A percentile compares a stretch with the other conserved stretches of the same genome.
phyloP scores from a whole-genome alignment of 2,797 vertebrate genomes.

The Tarsius wallacei region DNA sequence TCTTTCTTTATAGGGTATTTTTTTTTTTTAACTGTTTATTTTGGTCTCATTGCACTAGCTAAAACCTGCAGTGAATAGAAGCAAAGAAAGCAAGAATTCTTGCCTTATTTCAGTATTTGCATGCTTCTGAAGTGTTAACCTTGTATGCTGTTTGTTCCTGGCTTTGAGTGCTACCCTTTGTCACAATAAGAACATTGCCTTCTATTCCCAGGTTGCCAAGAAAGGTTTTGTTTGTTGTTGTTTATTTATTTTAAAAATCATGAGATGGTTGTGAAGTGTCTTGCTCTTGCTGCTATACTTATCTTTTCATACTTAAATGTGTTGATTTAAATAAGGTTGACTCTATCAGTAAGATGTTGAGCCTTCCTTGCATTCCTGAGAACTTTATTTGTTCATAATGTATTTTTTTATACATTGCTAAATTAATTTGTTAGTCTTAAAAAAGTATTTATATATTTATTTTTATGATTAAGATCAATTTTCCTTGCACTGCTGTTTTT shows the following conservation, averaged over 20 bases:
- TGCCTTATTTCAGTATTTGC: background rate
- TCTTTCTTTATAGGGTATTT: background rate
- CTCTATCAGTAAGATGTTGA: background rate
- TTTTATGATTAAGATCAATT: background rate
- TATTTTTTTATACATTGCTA: background rate
- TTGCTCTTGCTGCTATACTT: slow-evolving; percentile 5
- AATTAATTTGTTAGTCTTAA: slow-evolving; percentile 51
- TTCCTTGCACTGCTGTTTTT: slow-evolving; percentile 7
- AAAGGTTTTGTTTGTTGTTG: background rate
- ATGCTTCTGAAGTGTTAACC: slow-evolving; percentile 22
- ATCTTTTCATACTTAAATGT: slow-evolving; percentile 33
- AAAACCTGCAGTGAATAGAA: slow-evolving; percentile 13
- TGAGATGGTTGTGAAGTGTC: background rate
- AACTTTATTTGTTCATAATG: background rate
- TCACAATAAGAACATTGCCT: slow-evolving; percentile 10
- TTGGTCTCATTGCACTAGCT: background rate
- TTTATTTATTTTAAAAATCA: background rate
- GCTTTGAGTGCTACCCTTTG: background rate
- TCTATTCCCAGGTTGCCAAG: slow-evolving; percentile 21
- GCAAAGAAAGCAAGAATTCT: slow-evolving; percentile 13
- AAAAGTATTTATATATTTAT: slow-evolving; percentile 40
- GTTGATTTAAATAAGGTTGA: background rate
- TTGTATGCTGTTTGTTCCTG: background rate
- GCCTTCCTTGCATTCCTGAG: slow-evolving; percentile 7
- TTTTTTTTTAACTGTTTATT: background rate